Percentiles rank a stretch among this genome's conserved stretches.
These are phyloP conservation scores for Hydrozoanthus gracilis DNA, from an alignment of 92 coral and sea anemone species.

Conservation along the genomic window DNA sequence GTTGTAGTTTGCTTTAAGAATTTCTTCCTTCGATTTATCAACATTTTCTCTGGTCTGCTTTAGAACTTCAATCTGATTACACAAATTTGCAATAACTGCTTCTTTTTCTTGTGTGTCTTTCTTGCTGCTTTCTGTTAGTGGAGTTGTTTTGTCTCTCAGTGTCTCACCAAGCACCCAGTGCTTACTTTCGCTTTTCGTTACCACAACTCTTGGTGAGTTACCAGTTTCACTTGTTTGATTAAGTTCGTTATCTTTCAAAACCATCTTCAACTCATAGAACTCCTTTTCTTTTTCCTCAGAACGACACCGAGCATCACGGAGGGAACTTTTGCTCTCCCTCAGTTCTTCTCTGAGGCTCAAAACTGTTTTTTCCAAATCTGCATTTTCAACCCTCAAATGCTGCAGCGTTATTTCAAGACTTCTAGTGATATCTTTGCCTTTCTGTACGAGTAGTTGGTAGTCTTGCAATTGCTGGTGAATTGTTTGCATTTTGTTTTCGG, in stretches of 20 bases:
- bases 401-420: conserved; percentile 30
- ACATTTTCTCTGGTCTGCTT: background rate
- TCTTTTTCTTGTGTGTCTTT: background rate
- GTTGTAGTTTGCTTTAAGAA: conserved; percentile 7
- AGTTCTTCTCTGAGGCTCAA: conserved; percentile 16
- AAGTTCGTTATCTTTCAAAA: background rate
- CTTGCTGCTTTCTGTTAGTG: background rate
- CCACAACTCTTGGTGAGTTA: background rate
- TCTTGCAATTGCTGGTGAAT: conserved; percentile 27
- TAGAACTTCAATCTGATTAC: background rate
- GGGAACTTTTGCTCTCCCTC: background rate
- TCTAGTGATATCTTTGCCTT: conserved; percentile 23
- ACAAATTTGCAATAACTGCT: background rate
- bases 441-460: conserved; percentile 32
- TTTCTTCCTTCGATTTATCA: conserved; percentile 15
- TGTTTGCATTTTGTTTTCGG: conserved; percentile 33
- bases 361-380: conserved; percentile 19
- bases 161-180: background rate
- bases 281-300: conserved; percentile 17
- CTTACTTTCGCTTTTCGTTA: background rate
- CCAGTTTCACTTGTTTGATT: background rate
- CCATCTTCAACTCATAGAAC: background rate
- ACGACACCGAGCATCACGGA: background rate
- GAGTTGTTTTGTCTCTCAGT: background rate
- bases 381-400: conserved; percentile 25